phyloP scores from a whole-genome alignment of 2,888 invertebrate genomes.

The Phengaris arion region DNA sequence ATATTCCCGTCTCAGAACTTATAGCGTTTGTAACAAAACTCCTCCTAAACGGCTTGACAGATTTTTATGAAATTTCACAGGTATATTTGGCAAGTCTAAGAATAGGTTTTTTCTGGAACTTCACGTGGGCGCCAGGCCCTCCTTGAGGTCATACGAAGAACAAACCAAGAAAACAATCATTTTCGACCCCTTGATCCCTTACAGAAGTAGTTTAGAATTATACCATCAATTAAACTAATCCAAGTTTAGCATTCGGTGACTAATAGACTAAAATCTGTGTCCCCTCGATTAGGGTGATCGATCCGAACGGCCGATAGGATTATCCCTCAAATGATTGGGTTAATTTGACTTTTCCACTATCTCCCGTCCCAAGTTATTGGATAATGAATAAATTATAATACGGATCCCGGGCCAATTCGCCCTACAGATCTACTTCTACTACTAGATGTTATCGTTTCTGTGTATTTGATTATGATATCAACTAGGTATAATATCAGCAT shows the following conservation, averaged over 20 bases:
- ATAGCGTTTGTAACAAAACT: no score
- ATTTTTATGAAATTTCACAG: no score
- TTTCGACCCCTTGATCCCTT: background rate
- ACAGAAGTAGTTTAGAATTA: conserved; percentile 2
- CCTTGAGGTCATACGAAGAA: background rate
- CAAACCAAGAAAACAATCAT: background rate
- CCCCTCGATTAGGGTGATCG: conserved; percentile 49
- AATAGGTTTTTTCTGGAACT: no score
- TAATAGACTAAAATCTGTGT: conserved; percentile 45
- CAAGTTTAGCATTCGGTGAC: conserved; percentile 44
- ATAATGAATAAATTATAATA: conserved; percentile 32
- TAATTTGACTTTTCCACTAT: conserved; percentile 41
- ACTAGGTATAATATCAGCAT: background rate
- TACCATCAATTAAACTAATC: conserved; percentile 21
- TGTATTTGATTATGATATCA: conserved; percentile 4
- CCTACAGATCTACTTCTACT: background rate
- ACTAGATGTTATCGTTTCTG: background rate
- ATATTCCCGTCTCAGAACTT: no score
- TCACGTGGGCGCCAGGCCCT: no score
- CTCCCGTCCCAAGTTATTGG: conserved; percentile 32
- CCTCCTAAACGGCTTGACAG: no score
- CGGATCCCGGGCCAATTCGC: background rate
- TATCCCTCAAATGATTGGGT: conserved; percentile 46
- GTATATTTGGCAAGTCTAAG: no score
- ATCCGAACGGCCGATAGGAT: conserved; percentile 40